phyloP scores from a whole-genome alignment of 2,797 vertebrate species.

The Geotrypetes seraphini region DNA sequence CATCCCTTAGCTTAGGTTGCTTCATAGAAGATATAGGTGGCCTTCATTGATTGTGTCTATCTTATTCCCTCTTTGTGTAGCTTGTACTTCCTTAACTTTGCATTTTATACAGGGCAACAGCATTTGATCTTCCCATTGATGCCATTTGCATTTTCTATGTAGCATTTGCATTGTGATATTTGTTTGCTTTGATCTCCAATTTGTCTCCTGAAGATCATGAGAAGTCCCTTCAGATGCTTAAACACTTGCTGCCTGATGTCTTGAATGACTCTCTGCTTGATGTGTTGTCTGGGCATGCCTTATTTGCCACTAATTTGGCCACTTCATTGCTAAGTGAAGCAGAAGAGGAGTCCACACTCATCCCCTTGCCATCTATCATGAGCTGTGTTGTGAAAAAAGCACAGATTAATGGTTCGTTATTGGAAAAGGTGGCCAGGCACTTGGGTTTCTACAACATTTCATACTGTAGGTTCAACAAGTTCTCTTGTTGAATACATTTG shows the following conservation, averaged over 20 bases:
- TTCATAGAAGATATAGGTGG: no score
- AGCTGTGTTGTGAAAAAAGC: slow-evolving; percentile 66
- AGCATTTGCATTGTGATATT: neutral
- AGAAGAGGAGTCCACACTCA: slow-evolving; percentile 42
- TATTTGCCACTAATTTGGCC: slow-evolving; percentile 59
- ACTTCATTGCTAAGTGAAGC: slow-evolving; percentile 50
- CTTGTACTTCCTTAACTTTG: no score
- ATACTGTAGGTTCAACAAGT: no score
- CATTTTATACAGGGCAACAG: no score
- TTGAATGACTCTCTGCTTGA: slow-evolving; percentile 63
- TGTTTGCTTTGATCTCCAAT: slow-evolving; percentile 2
- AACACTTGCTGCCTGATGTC: slow-evolving; percentile 61
- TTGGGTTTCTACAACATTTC: neutral
- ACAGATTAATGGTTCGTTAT: slow-evolving; percentile 60
- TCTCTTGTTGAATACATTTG: no score
- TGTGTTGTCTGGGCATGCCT: slow-evolving; percentile 61
- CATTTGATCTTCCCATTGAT: no score
- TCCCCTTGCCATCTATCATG: slow-evolving; percentile 46
- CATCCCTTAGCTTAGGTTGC: no score
- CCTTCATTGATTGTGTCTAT: no score
- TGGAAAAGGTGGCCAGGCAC: neutral
- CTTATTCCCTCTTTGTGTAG: no score
- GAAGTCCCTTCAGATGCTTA: slow-evolving; percentile 65
- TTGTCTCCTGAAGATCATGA: slow-evolving; percentile 58
- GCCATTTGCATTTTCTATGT: no score